Evolutionary conservation across 23 tunicate species (phyloP).

Genomic region (Styela plicata): DNA sequence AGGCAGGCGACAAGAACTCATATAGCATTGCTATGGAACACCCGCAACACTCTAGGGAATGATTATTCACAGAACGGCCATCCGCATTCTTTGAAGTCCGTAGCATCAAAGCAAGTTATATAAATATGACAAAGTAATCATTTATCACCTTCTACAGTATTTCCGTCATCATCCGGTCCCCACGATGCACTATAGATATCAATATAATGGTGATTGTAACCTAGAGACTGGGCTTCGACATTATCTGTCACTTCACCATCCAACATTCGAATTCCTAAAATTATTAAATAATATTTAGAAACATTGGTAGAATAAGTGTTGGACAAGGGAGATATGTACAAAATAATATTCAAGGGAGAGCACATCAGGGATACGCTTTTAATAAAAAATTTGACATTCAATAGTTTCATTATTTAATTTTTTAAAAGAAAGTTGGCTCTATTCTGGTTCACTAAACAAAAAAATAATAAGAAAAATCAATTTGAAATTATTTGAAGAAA

Average conservation of each 20-base stretch:
- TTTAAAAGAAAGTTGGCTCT: too few species aligned
- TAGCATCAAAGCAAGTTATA: not conserved
- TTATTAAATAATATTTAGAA: too few species aligned
- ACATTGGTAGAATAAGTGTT: too few species aligned
- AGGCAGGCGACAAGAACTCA: not conserved
- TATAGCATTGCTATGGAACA: not conserved
- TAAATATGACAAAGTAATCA: too few species aligned
- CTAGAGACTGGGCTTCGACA: slow-evolving; percentile 84
- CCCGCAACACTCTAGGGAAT: not conserved
- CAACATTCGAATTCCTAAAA: slow-evolving; percentile 98
- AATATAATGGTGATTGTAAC: slow-evolving; percentile 47
- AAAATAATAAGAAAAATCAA: too few species aligned
- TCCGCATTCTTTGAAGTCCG: not conserved
- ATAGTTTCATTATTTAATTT: too few species aligned
- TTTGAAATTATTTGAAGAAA: too few species aligned
- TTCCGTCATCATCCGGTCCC: slow-evolving; percentile 99
- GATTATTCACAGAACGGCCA: not conserved
- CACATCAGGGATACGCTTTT: too few species aligned
- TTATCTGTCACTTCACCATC: slow-evolving; percentile 97
- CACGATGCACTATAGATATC: slow-evolving; percentile 96
- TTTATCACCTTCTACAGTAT: slow-evolving; percentile 82
- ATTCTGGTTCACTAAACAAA: too few species aligned
- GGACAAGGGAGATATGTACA: too few species aligned
- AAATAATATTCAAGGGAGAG: too few species aligned
- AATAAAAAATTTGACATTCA: too few species aligned